Conservation (phyloP, 2,888 invertebrate species). For the Diadegma fenestrale region DNA sequence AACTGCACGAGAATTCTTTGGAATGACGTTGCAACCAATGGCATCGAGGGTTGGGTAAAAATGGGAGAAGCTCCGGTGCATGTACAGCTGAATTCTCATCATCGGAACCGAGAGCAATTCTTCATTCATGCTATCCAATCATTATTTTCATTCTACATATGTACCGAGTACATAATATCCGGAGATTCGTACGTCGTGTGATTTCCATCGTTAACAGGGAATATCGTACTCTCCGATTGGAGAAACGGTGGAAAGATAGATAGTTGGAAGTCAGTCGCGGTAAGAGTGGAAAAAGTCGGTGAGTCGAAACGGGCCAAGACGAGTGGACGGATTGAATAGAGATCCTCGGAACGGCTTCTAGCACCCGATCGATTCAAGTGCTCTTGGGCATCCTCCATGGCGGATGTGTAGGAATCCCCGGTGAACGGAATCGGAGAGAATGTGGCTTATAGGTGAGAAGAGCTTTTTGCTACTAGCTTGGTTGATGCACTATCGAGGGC, state of each 20-base stretch:
- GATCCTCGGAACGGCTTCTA: conserved; percentile 30
- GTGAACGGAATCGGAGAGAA: conserved; percentile 26
- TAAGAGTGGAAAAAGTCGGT: conserved; percentile 22
- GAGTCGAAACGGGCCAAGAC: conserved; percentile 53
- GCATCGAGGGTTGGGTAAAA: background rate
- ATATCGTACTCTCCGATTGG: background rate
- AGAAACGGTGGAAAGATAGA: background rate
- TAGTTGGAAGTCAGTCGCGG: background rate
- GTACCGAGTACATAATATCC: conserved; percentile 18
- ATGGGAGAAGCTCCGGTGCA: conserved; percentile 37
- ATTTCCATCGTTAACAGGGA: conserved; percentile 32
- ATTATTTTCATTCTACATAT: conserved; percentile 33
- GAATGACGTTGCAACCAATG: background rate
- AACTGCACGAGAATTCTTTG: background rate
- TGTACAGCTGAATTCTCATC: conserved; percentile 38
- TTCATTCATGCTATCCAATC: conserved; percentile 28
- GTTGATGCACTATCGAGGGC: background rate
- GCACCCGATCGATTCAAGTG: conserved; percentile 45
- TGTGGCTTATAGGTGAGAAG: conserved; percentile 24
- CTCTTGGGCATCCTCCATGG: conserved; percentile 15
- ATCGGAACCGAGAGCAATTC: conserved; percentile 6
- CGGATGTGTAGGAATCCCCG: conserved; percentile 25
- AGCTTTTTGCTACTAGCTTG: conserved; percentile 11
- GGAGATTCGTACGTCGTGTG: conserved; percentile 8
- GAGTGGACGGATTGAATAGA: conserved; percentile 42